phyloP scores from a whole-genome alignment of 2,888 invertebrate species.

The Caenorhabditis virilis region DNA sequence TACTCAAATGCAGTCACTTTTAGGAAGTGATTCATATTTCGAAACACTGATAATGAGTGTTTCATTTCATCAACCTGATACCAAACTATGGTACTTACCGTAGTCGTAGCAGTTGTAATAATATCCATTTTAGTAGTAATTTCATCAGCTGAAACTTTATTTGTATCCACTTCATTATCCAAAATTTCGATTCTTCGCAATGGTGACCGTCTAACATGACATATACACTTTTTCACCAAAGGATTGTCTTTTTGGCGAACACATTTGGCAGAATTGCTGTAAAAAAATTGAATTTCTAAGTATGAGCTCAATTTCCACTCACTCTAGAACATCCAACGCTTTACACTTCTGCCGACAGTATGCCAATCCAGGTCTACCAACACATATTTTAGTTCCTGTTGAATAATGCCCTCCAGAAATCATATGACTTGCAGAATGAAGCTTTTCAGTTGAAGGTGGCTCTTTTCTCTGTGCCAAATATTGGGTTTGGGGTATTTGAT shows the following conservation, averaged over 20 bases:
- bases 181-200: constrained; percentile 13
- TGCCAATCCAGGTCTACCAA: constrained; percentile 35
- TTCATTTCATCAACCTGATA: too few species aligned
- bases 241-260: constrained; percentile 48
- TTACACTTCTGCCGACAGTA: constrained; percentile 39
- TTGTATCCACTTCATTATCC: constrained; percentile 31
- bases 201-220: constrained; percentile 41
- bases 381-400: constrained; percentile 26
- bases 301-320: constrained; percentile 1
- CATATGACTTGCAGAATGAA: too few species aligned
- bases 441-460: too few species aligned
- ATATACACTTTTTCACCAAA: constrained; percentile 47
- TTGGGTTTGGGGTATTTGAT: not conserved
- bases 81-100: too few species aligned
- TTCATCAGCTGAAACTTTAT: constrained; percentile 26
- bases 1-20: too few species aligned
- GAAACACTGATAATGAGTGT: too few species aligned
- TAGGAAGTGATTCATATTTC: too few species aligned
- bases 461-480: not conserved
- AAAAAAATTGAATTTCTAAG: not conserved
- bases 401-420: too few species aligned
- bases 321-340: constrained; percentile 32
- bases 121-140: constrained; percentile 5
- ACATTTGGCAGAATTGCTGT: constrained; percentile 41
- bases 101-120: too few species aligned